phyloP scores from a whole-genome alignment of 2,888 invertebrate genomes.

The Aphidoletes aphidimyza region DNA sequence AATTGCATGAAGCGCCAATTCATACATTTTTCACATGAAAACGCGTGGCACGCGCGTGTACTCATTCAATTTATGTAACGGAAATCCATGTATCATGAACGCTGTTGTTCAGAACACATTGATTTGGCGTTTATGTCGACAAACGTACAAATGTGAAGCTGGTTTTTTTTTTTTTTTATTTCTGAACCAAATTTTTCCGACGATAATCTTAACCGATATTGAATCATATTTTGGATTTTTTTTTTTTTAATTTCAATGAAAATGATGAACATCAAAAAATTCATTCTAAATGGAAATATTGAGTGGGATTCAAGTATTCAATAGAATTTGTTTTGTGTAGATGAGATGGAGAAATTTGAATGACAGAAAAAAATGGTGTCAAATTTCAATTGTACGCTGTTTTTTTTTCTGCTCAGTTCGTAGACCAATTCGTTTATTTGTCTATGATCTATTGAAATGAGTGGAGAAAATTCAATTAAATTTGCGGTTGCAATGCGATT shows the following conservation, averaged over 20 bases:
- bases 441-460: constrained; percentile 37
- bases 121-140: neutral
- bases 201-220: too few species aligned
- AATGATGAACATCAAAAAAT: too few species aligned
- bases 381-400: neutral
- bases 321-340: neutral
- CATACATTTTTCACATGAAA: neutral
- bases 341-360: constrained; percentile 18
- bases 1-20: neutral
- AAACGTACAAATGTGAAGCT: neutral
- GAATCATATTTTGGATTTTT: too few species aligned
- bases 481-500: constrained; percentile 18
- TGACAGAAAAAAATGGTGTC: constrained; percentile 36
- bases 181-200: too few species aligned
- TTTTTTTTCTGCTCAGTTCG: neutral
- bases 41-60: neutral
- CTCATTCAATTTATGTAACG: constrained; percentile 11
- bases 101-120: neutral
- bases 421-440: neutral
- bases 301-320: too few species aligned
- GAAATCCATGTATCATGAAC: neutral
- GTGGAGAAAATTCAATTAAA: constrained; percentile 20
- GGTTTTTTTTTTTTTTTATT: neutral
- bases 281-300: too few species aligned
- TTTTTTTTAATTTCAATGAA: too few species aligned